Conservation (phyloP, 2,888 invertebrate species). For the Idaea dimidiata region DNA sequence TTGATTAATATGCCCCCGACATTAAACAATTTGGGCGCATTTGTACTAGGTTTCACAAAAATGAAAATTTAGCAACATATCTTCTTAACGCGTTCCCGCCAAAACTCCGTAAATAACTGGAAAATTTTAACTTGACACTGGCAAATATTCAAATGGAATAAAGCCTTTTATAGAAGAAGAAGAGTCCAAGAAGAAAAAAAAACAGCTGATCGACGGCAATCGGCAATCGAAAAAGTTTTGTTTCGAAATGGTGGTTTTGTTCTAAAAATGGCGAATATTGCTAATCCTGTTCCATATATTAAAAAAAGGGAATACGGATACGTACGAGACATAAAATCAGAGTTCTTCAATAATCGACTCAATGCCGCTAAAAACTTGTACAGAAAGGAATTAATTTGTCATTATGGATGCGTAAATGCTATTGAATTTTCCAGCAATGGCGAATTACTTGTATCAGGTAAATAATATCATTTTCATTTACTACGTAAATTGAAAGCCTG, state of each 20-base stretch:
- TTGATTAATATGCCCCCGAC: too few relatives aligned
- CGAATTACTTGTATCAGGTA: slow-evolving; percentile 93
- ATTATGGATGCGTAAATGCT: slow-evolving; percentile 98
- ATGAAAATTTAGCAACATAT: too few relatives aligned
- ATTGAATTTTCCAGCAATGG: slow-evolving; percentile 96
- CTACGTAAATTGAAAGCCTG: not conserved
- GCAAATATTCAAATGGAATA: too few relatives aligned
- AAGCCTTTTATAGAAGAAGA: too few relatives aligned
- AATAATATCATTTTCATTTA: slow-evolving; percentile 37
- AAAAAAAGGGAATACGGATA: slow-evolving; percentile 83
- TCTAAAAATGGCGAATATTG: slow-evolving; percentile 71
- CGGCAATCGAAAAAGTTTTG: slow-evolving; percentile 35
- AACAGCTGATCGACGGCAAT: slow-evolving; percentile 68
- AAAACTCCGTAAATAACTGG: too few relatives aligned
- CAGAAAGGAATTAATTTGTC: slow-evolving; percentile 91
- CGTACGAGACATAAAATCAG: slow-evolving; percentile 79
- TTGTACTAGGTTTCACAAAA: too few relatives aligned
- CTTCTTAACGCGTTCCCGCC: too few relatives aligned
- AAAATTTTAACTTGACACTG: too few relatives aligned
- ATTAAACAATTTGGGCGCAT: too few relatives aligned
- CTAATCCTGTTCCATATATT: slow-evolving; percentile 82
- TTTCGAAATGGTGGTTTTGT: slow-evolving; percentile 66
- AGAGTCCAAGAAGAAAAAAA: slow-evolving; percentile 53
- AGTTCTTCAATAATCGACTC: slow-evolving; percentile 83
- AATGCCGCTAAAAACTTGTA: slow-evolving; percentile 87